Conservation (phyloP, 2,888 invertebrate genomes). For the Cerastis rubricosa region DNA sequence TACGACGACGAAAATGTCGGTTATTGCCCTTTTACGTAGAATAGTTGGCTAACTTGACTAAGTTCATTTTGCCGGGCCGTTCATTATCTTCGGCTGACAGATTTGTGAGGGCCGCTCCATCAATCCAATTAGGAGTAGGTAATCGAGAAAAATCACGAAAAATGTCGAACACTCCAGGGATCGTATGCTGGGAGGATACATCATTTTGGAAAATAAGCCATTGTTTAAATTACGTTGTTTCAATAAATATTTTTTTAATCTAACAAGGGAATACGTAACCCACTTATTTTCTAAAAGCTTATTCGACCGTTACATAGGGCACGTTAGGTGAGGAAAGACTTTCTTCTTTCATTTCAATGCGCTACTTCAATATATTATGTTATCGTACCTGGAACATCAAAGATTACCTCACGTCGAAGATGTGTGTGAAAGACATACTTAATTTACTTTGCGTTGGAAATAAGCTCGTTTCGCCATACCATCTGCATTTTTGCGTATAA, state of each 20-base stretch:
- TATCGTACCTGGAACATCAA: constrained; percentile 63
- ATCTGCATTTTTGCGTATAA: constrained; percentile 83
- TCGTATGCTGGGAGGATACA: constrained; percentile 42
- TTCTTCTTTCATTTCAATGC: constrained; percentile 42
- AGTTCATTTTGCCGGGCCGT: constrained; percentile 78
- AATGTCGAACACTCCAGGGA: constrained; percentile 58
- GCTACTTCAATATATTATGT: constrained; percentile 57
- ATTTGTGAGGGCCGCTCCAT: constrained; percentile 83
- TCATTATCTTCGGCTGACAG: constrained; percentile 85
- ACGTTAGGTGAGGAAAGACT: constrained; percentile 28
- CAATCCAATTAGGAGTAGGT: constrained; percentile 86
- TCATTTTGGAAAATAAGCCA: constrained; percentile 58
- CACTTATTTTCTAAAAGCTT: constrained; percentile 47
- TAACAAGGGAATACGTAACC: constrained; percentile 27
- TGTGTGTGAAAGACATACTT: constrained; percentile 58
- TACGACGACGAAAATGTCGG: constrained; percentile 58
- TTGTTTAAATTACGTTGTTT: constrained; percentile 49
- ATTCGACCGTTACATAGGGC: constrained; percentile 18
- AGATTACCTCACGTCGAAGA: constrained; percentile 59
- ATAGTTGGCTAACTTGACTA: constrained; percentile 69
- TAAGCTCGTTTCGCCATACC: constrained; percentile 72
- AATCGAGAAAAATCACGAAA: constrained; percentile 79
- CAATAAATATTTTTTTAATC: constrained; percentile 20
- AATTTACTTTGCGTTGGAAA: constrained; percentile 68
- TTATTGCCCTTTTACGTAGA: constrained; percentile 58